These are phyloP conservation scores for Petaurus breviceps DNA, from an alignment of 2,113 vertebrate species.

Conservation along the genomic window DNA sequence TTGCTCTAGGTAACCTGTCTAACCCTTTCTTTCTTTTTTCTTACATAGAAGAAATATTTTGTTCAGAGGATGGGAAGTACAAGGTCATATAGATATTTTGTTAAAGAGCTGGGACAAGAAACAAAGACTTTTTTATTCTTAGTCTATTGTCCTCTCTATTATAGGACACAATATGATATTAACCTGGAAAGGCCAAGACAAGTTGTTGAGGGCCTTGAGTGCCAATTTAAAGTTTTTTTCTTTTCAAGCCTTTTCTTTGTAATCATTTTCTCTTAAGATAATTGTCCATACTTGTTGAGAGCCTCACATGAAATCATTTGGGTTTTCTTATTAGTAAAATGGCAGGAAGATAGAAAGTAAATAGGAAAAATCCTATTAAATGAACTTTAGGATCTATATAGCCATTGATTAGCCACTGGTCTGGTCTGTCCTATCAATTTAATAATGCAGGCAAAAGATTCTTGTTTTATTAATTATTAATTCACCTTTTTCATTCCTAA, in stretches of 20 bases:
- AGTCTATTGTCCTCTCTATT: neutral
- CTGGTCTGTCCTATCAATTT: conserved; percentile 64
- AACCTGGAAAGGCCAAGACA: neutral
- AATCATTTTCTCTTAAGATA: too few species aligned
- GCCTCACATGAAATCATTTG: fast-evolving
- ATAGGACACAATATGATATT: neutral
- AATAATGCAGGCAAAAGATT: conserved; percentile 78
- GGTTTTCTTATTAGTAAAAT: conserved; percentile 34
- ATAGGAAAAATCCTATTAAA: conserved; percentile 21
- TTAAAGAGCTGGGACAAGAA: neutral
- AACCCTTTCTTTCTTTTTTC: neutral
- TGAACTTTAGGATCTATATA: conserved; percentile 28
- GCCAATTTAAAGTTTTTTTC: fast-evolving
- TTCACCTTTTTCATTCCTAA: conserved; percentile 74
- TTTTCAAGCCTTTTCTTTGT: fast-evolving
- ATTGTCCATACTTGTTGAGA: neutral
- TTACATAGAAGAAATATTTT: neutral
- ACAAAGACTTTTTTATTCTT: neutral
- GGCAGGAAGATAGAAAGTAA: conserved; percentile 44
- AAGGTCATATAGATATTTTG: neutral
- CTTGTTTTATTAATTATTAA: conserved; percentile 83
- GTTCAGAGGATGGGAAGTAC: neutral
- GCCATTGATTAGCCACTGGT: conserved; percentile 54
- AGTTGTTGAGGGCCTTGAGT: fast-evolving
- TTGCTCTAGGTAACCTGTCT: neutral